Evolutionary conservation across 2,113 vertebrate species (phyloP), one percentile per base, ranked within the genome.

Genomic region (Melanerpes formicivorus): DNA sequence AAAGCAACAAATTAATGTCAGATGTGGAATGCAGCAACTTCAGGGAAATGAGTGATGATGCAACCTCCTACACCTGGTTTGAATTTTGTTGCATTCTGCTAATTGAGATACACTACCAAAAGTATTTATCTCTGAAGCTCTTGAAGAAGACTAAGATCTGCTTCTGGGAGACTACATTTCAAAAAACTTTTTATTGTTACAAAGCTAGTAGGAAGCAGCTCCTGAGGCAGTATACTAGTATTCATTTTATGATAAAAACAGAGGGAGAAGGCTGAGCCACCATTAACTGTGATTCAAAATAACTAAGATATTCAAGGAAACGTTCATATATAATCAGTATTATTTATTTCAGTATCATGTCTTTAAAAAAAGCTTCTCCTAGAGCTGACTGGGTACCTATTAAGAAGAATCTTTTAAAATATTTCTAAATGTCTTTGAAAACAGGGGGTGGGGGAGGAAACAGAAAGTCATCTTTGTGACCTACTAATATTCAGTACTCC

Each of bases 11-110:
- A 95, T 92, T 81, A 67, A 86, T 54, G 73, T 80, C 95, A 92
- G 75, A 90, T 90, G 93, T 91, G 48, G 69, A 91, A 84, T 88
- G 44, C n/a, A 70, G 15, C 14, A 82, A 27, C 60, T 73, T 22
- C 25, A 88, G 54, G 15, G 50, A 90, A 86, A 42, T 78, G 30
- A 72, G 55, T 55, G 50, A 10, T 37, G 23, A 59, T 84, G 70
- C 63, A 81, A 23, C 14, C 29, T 93, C 46, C 27, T 77, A 67
- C 86, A 96, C 54, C 66, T 95, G 90, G 52, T 95, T 96, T 94
- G 56, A 90, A 94, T 97, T 96, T 93, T 75, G 23, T 46, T 90
- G 10, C 10, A 11, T 3, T 88, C 42, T 37, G 19, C 30, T 84
- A 69, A 77, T 88, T 91, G 37, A 91, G 59, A 92, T 76, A 34